Evolutionary conservation across 2,797 vertebrate species (phyloP).

Genomic region (Pangasius mekongensis): DNA sequence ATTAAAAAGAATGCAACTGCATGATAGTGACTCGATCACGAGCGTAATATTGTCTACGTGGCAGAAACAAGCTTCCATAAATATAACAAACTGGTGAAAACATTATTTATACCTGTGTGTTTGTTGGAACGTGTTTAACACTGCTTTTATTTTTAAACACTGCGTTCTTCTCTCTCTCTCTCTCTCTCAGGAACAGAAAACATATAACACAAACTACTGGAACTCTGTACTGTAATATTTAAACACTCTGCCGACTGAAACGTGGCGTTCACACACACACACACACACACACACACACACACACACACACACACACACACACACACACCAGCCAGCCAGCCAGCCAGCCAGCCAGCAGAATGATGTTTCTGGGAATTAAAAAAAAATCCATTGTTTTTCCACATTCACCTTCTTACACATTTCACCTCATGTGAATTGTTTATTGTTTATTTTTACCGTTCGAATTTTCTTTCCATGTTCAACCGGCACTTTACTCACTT

Average conservation of each 20-base stretch:
- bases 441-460: not conserved
- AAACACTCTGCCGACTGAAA: not conserved
- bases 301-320: too few species aligned
- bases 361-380: not conserved
- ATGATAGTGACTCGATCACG: not conserved
- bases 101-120: not conserved
- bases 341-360: not conserved
- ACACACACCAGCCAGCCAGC: too few species aligned
- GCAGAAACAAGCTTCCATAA: not conserved
- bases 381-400: not conserved
- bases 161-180: not conserved
- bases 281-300: too few species aligned
- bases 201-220: not conserved
- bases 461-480: not conserved
- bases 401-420: not conserved
- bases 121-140: not conserved
- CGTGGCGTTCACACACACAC: too few species aligned
- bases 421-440: not conserved
- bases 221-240: not conserved
- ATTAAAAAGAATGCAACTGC: not conserved
- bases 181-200: not conserved
- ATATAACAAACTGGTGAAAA: too few species aligned
- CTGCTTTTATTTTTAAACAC: not conserved
- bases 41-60: not conserved
- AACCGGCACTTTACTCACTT: constrained; percentile 8